Base-by-base conservation (phyloP, 2,888 invertebrate genomes). In the Ophion slaviceki region DNA sequence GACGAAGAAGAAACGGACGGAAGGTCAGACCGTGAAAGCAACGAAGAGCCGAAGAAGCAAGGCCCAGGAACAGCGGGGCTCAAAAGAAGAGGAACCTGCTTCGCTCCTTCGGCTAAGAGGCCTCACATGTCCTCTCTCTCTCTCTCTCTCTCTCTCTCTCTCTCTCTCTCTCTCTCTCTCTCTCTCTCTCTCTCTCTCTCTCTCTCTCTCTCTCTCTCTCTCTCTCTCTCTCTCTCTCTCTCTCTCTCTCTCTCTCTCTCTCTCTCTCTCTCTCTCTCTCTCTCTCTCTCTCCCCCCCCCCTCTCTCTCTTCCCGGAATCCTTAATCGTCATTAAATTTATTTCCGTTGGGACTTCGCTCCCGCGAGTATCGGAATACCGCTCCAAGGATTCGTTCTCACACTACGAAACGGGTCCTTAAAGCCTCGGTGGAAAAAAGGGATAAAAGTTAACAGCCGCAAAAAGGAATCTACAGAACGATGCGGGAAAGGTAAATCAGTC, bases 261-360 rank as follows among this genome's bases (percentile, higher is more conserved):
- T 40, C 71, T 62, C 28, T 28, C 76, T 61, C 76, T 53, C 61
- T 61, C 79, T 87, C 75, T 66, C 74, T 32, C 71, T 40, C 32
- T n/a, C 76, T 61, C 76, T 45, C 61, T 61, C 79, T 87, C 86
- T 93, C 75, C 64, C 74, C 32, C 71, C 40, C 32, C 32, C 17
- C 76, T 61, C 76, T 45, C 61, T 61, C 79, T 87, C 86, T 93
- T 93, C 93, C 85, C 81, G 87, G 92, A 93, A 93, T 92, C 91
- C 90, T 92, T 93, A 93, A 93, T 92, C 92, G 92, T 92, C 93
- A 93, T 93, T 92, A 92, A 93, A 93, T 93, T 92, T 93, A 92
- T 92, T 91, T 91, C 91, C 90, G 90, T 91, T 90, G 89, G 90
- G 86, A 87, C 87, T 88, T 83, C 80, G 88, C 89, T 89, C 88